Base-by-base conservation (phyloP, 2,888 invertebrate genomes). In the Heteromurus nitidus region DNA sequence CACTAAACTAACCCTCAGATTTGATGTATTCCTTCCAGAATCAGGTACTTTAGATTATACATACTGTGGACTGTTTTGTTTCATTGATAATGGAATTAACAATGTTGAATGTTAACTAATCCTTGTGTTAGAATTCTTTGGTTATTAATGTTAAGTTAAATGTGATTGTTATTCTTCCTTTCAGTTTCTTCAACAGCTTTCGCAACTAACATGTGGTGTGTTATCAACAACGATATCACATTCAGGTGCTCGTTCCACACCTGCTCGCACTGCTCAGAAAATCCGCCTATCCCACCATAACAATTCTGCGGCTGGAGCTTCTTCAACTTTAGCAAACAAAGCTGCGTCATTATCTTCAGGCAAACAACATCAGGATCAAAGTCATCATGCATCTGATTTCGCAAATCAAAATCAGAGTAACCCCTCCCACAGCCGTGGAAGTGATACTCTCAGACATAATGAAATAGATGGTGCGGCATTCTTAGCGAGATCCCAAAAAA, bases 21-120 rank as follows among this genome's bases (percentile, higher is more conserved):
- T 76, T 68, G 60, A 84, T 84, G 84, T 84, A 84, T 84, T 79
- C 84, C 7, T 69, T 82, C 64, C 84, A 81, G 58, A 81, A 84
- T 47, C 84, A 84, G 84, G 84, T 84, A 74, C 30, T 5, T 47
- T n/a, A n/a, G n/a, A 47, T 13, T 16, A 11, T 16, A 16, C 3
- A 16, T 16, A 16, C 47, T 16, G 11, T 47, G 47, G n/a, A 47
- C 3, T 47, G 47, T 13, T 16, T n/a, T 3, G n/a, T 11, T 47
- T 47, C 3, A n/a, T n/a, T 16, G n/a, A 47, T 11, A 47, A 47
- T 11, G 11, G n/a, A 24, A 50, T 5, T 50, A 50, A 50, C n/a
- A n/a, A 13, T 50, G n/a, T 50, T n/a, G 3, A n/a, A 36, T 13
- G 13, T 9, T 36, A 9, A 5, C 36, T 50, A 13, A 7, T 50